phyloP scores from a whole-genome alignment of 2,113 vertebrate species.

The Origma solitaria region DNA sequence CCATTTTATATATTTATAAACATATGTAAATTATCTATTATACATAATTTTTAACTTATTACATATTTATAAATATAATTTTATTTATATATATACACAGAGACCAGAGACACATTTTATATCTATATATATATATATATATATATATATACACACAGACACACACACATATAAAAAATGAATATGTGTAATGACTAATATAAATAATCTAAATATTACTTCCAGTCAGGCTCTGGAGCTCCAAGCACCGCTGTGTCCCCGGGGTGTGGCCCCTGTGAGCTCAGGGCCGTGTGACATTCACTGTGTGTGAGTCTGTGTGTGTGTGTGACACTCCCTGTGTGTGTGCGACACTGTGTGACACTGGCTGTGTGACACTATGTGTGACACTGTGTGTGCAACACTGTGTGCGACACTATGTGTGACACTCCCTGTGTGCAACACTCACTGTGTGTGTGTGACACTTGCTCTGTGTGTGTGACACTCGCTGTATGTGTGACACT shows the following conservation, averaged over 20 bases:
- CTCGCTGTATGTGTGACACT: background rate
- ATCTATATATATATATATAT: background rate
- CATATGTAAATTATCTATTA: background rate
- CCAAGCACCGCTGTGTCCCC: accelerated
- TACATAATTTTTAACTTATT: too few relatives aligned
- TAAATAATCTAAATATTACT: background rate
- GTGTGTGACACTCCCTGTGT: background rate
- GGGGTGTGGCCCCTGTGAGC: background rate
- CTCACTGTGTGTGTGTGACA: background rate
- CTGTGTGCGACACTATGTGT: background rate
- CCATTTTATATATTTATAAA: background rate
- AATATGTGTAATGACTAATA: too few relatives aligned
- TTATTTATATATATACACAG: background rate
- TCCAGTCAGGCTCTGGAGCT: background rate
- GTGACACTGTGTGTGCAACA: background rate
- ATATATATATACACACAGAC: background rate
- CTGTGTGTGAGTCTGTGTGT: too few relatives aligned
- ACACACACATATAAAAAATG: background rate
- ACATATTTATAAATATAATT: background rate
- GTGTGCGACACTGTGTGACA: background rate
- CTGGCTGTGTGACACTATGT: background rate
- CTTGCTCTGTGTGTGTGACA: background rate
- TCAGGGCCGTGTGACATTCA: background rate
- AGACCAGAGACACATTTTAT: too few relatives aligned
- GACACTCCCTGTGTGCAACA: too few relatives aligned